Conservation (phyloP, 2,113 vertebrate genomes). For the Leuciscus idus region DNA sequence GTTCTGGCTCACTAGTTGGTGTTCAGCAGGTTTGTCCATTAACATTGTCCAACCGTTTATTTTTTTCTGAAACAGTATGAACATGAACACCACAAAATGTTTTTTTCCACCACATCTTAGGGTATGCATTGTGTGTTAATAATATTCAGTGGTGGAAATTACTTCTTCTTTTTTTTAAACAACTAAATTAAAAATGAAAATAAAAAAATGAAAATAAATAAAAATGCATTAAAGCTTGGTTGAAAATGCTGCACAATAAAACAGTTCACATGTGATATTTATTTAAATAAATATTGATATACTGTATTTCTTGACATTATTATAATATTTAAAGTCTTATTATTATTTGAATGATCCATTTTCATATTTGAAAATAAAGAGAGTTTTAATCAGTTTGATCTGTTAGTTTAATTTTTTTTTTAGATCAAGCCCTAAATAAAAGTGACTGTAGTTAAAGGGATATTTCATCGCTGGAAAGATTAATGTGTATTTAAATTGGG, state of each 20-base stretch:
- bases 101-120: no score
- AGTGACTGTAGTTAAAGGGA: no score
- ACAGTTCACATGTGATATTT: not conserved
- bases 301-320: not conserved
- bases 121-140: not conserved
- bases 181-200: not conserved
- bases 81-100: no score
- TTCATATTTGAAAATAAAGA: not conserved
- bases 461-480: no score
- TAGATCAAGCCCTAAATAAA: no score
- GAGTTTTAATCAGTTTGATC: not conserved
- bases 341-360: not conserved
- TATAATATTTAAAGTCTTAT: not conserved
- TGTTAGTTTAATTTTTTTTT: no score
- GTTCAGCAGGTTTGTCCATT: not conserved
- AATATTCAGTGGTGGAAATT: not conserved
- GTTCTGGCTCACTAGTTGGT: not conserved
- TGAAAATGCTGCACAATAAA: not conserved
- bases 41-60: no score
- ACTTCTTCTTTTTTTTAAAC: fast-evolving
- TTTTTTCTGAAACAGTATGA: no score
- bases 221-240: not conserved
- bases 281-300: not conserved
- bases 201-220: not conserved
- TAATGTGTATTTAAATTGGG: no score